Base-by-base conservation (phyloP, 2,113 vertebrate genomes). In the Tyrannus savana region DNA sequence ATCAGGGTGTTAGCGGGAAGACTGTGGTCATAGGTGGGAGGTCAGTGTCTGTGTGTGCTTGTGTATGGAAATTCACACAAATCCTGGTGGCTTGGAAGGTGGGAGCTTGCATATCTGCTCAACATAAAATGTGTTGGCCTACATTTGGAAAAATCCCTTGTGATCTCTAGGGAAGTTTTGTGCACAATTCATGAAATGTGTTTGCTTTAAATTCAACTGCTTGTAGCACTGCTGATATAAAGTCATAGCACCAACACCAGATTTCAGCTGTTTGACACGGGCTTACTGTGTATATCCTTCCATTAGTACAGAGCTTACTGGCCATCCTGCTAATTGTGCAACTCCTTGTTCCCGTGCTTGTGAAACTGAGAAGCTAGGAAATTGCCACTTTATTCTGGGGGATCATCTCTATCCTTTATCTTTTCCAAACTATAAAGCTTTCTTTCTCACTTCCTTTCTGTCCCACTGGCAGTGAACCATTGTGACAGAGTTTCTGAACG, bases 171-270 rank as follows among this genome's bases (percentile, higher is more conserved):
- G 37, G 33, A 71, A 56, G 37, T 42, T 60, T 68, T 52, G 19
- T 52, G 19, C 31, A 50, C 0, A 6, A 66, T n/a, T 78, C 12
- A 5, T 35, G 22, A 77, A 72, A 76, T 1, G 2, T n/a, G 12
- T 47, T 80, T 89, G 52, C 83, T 94, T 88, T 47, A 35, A 39
- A 86, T 89, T 92, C 46, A 77, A 23, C 47, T 89, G 14, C 59
- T 10, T 80, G 52, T 49, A 77, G 31, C 46, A 24, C 21, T 49
- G n/a, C 22, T 69, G n/a, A 42, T 90, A 23, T 2, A 46, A 73
- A 31, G n/a, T 14, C 27, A 39, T 35, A 77, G 42, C 37, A 56
- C 37, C 63, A 66, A 23, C 18, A 42, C 10, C 16, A 46, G n/a
- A 46, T 77, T 90, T 74, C 69, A 76, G 23, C 53, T 85, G 24